These are phyloP conservation scores for Ceratotherium simum DNA, from an alignment of 2,113 vertebrate genomes.

Conservation along the genomic window DNA sequence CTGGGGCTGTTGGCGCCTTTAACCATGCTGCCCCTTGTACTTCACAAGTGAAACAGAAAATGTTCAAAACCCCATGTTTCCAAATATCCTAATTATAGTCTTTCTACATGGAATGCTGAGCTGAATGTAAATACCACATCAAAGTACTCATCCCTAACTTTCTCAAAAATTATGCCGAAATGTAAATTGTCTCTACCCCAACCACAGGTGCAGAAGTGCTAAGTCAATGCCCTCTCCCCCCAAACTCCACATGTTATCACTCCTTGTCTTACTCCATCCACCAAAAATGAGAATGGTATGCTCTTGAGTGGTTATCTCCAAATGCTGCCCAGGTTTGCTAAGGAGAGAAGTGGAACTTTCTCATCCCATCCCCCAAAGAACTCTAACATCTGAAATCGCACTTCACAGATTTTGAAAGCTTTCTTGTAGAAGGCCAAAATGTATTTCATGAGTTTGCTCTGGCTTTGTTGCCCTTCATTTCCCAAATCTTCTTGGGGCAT, in stretches of 20 bases:
- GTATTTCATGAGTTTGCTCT: slow-evolving; percentile 58
- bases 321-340: neutral
- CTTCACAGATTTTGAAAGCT: slow-evolving; percentile 56
- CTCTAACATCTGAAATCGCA: slow-evolving; percentile 43
- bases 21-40: neutral
- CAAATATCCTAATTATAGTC: neutral
- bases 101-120: slow-evolving; percentile 16
- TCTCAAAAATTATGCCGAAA: slow-evolving; percentile 31
- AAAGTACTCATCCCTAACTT: neutral
- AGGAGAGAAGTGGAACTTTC: neutral
- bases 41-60: neutral
- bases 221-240: neutral
- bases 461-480: slow-evolving; percentile 60
- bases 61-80: neutral
- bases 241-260: neutral
- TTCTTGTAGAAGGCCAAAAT: slow-evolving; percentile 60
- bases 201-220: neutral
- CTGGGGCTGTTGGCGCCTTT: neutral
- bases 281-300: neutral
- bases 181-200: neutral
- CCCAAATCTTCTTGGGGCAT: slow-evolving; percentile 38
- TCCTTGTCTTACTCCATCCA: neutral
- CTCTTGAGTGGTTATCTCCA: neutral
- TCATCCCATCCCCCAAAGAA: neutral
- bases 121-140: slow-evolving; percentile 4